These are phyloP conservation scores for Nomada fabriciana DNA, from an alignment of 2,888 invertebrate species.

Conservation along the genomic window DNA sequence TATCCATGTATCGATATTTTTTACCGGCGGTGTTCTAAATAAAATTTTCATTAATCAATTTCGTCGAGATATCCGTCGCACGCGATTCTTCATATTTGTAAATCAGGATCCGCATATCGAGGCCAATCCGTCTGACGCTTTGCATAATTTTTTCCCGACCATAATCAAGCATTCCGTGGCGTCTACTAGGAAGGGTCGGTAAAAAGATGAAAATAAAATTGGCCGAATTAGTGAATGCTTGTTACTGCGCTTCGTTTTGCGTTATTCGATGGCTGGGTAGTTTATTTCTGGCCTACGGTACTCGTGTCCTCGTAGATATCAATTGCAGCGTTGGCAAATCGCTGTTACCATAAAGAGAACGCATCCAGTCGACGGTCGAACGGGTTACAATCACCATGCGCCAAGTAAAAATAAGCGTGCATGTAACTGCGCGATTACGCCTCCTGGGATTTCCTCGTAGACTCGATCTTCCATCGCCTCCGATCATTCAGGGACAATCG, in stretches of 20 bases:
- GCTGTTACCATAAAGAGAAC: slow-evolving; percentile 52
- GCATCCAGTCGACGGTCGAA: slow-evolving; percentile 49
- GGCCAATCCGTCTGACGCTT: too few species aligned
- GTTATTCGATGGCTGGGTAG: not conserved
- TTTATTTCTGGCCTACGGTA: slow-evolving; percentile 12
- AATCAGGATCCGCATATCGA: too few species aligned
- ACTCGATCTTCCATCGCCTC: slow-evolving; percentile 63
- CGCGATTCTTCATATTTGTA: too few species aligned
- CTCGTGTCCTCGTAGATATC: slow-evolving; percentile 37
- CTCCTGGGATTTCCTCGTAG: slow-evolving; percentile 58
- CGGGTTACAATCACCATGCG: slow-evolving; percentile 45
- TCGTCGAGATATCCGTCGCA: too few species aligned
- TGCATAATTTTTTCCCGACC: too few species aligned
- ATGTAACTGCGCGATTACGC: slow-evolving; percentile 47
- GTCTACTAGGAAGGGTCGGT: too few species aligned
- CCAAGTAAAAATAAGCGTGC: not conserved
- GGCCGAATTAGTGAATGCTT: not conserved
- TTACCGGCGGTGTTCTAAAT: too few species aligned
- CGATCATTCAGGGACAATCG: slow-evolving; percentile 71
- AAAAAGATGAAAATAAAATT: not conserved
- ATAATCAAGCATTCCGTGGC: too few species aligned
- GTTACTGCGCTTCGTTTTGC: not conserved
- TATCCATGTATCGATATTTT: too few species aligned
- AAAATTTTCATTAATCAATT: too few species aligned
- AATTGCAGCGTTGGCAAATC: slow-evolving; percentile 35